Evolutionary conservation across 2,797 vertebrate species (phyloP).

Genomic region (Sebastes minor): DNA sequence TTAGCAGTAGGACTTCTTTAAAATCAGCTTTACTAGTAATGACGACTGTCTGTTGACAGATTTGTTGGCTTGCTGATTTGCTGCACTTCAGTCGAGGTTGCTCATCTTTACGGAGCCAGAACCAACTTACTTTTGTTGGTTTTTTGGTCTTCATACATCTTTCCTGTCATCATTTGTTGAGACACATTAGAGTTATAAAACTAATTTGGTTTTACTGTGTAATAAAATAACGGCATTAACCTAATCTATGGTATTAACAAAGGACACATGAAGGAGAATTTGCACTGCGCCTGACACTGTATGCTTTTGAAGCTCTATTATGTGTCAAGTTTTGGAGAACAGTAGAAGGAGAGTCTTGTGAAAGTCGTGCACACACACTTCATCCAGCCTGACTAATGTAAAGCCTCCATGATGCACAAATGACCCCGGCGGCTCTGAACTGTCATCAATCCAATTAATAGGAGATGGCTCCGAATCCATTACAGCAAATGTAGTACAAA

Average conservation of each 20-base stretch:
- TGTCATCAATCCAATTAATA: slow-evolving; percentile 81
- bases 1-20: neutral
- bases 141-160: neutral
- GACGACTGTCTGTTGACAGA: neutral
- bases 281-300: neutral
- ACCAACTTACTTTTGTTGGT: neutral
- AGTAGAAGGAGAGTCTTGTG: slow-evolving; percentile 2
- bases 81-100: neutral
- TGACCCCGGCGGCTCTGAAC: slow-evolving; percentile 66
- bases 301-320: neutral
- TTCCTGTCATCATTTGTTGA: neutral
- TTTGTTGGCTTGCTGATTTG: neutral
- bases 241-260: neutral
- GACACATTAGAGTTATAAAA: neutral
- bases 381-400: slow-evolving; percentile 49
- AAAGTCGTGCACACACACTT: slow-evolving; percentile 38
- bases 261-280: slow-evolving; percentile 11
- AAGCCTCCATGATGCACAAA: slow-evolving; percentile 59
- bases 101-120: neutral
- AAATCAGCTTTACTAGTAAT: neutral
- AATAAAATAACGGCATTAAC: neutral
- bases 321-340: neutral
- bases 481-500: slow-evolving; percentile 79
- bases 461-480: slow-evolving; percentile 76
- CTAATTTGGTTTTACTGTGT: neutral